These are phyloP conservation scores for Eolophus roseicapilla DNA, from an alignment of 2,113 vertebrate genomes.

Conservation along the genomic window DNA sequence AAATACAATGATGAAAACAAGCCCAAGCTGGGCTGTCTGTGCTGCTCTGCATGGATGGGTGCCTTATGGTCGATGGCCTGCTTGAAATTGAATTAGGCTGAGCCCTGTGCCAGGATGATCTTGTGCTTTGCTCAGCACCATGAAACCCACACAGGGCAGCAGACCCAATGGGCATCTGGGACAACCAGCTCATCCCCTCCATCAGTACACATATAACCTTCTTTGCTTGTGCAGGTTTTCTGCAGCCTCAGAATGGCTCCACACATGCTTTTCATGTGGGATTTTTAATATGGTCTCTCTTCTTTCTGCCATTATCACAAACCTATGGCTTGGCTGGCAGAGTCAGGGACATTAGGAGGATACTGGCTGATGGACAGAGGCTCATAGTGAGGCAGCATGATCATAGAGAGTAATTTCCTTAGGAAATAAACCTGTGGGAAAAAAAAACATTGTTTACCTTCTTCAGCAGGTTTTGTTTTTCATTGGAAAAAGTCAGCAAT, in stretches of 20 bases:
- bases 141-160: background rate
- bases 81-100: accelerated
- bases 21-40: background rate
- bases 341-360: background rate
- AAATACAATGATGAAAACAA: background rate
- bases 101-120: background rate
- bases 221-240: background rate
- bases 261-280: background rate
- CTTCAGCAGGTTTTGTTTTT: slow-evolving; percentile 33
- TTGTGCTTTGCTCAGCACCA: background rate
- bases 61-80: accelerated
- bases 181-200: background rate
- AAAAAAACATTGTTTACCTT: background rate
- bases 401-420: background rate
- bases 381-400: background rate
- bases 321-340: background rate
- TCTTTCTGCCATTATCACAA: background rate
- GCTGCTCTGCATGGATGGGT: background rate
- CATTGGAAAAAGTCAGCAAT: slow-evolving; percentile 21
- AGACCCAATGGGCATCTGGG: accelerated
- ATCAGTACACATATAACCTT: background rate
- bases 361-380: background rate
- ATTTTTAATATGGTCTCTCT: background rate
- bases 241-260: background rate
- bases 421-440: background rate